Evolutionary conservation across 2,113 vertebrate genomes (phyloP), one percentile per base, ranked within the genome.

Genomic region (Sander lucioperca): DNA sequence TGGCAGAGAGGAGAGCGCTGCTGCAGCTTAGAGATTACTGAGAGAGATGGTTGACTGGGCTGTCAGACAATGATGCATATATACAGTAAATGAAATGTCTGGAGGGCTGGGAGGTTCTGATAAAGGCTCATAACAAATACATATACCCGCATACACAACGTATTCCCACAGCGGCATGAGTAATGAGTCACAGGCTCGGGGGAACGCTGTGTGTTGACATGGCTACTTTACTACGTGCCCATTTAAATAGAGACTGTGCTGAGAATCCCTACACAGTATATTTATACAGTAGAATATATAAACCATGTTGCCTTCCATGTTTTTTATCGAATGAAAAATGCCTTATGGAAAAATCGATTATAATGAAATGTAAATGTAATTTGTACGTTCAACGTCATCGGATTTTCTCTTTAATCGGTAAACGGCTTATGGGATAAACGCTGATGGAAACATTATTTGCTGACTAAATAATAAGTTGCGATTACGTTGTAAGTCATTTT

Each of bases 11-110:
- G 69, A 45, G 54, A 57, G 54, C 27, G 0, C 30, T 3, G 58
- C 74, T 67, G 75, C 85, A 70, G 79, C 77, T 58, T 73, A 5
- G 82, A 79, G 78, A 86, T 84, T 84, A 82, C 79, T 84, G 61
- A 69, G 30, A 74, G 57, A 64, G 64, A 58, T 64, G 58, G 83
- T 54, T 64, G 58, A 77, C 57, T 7, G 59, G 8, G 65, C 89
- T 89, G 87, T 85, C 89, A 87, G 62, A 69, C 51, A 78, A 11
- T 77, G 82, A 82, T 86, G 84, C 84, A 79, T 76, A 74, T 66
- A 50, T 75, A 72, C 86, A 66, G 74, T 69, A 85, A 88, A 91
- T 88, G 79, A 86, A 87, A 91, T 68, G 80, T 65, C 86, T 77
- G 74, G 50, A 76, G 63, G 81, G 56, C 78, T 80, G 64, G 27